phyloP scores from a whole-genome alignment of 1,140 invertebrate genomes.

The Heterodera carotae region DNA sequence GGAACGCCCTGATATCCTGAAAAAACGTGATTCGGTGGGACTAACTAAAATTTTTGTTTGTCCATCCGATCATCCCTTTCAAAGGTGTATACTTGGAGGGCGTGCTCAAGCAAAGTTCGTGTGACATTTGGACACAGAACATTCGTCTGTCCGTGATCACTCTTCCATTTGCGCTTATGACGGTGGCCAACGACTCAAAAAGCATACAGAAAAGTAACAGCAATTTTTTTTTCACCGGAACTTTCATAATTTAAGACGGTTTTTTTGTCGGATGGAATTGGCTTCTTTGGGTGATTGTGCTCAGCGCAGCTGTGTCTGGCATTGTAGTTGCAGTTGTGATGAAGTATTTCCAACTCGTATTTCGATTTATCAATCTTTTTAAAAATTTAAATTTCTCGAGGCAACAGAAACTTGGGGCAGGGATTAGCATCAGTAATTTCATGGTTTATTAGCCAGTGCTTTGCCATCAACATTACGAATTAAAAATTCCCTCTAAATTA shows the following conservation, averaged over 20 bases:
- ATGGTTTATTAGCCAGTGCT: too few relatives aligned
- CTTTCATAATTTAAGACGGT: slow-evolving; percentile 43
- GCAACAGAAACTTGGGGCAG: too few relatives aligned
- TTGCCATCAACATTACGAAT: too few relatives aligned
- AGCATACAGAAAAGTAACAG: slow-evolving; percentile 29
- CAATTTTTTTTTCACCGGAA: slow-evolving; percentile 12
- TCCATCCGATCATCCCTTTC: too few relatives aligned
- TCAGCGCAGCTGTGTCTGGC: slow-evolving; percentile 81
- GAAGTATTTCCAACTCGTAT: slow-evolving; percentile 68
- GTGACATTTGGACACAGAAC: slow-evolving; percentile 50
- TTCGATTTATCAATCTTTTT: slow-evolving; percentile 12
- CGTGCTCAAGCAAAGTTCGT: slow-evolving; percentile 46
- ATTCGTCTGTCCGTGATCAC: slow-evolving; percentile 49
- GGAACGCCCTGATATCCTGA: too few relatives aligned
- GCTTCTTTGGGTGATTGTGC: slow-evolving; percentile 79
- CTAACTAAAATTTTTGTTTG: too few relatives aligned
- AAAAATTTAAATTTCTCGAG: too few relatives aligned
- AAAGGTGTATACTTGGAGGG: slow-evolving; percentile 46
- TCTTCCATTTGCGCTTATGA: slow-evolving; percentile 43
- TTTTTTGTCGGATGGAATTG: slow-evolving; percentile 74
- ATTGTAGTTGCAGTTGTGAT: slow-evolving; percentile 88
- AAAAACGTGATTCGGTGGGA: too few relatives aligned
- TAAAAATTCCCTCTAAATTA: too few relatives aligned
- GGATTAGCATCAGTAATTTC: too few relatives aligned
- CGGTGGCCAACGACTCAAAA: slow-evolving; percentile 36